phyloP scores from a whole-genome alignment of 2,797 vertebrate species.

The Merluccius polli region DNA sequence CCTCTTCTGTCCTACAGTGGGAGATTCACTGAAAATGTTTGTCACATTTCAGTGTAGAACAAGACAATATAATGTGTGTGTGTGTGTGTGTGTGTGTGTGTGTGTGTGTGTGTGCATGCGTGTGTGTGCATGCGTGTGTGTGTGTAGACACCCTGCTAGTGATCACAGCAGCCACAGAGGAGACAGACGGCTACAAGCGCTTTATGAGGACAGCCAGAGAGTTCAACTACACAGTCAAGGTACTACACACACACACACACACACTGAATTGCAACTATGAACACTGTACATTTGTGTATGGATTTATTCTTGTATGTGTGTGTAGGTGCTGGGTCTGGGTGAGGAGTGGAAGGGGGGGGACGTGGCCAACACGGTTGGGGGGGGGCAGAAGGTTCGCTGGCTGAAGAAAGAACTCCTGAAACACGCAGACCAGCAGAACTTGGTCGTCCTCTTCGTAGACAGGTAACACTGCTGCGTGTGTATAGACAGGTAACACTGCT shows the following conservation, averaged over 20 bases:
- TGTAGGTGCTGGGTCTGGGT: slow-evolving; percentile 82
- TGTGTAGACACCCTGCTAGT: slow-evolving; percentile 78
- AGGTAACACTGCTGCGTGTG: slow-evolving; percentile 63
- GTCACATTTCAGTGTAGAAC: not conserved
- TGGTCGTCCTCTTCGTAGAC: slow-evolving; percentile 85
- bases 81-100: slow-evolving; percentile 17
- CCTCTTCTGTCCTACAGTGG: not conserved
- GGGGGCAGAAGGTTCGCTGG: slow-evolving; percentile 90
- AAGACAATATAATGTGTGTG: not conserved
- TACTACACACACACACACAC: slow-evolving; percentile 34
- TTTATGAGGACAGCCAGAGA: slow-evolving; percentile 76
- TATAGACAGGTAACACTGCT: too few relatives aligned
- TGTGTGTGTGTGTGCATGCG: slow-evolving; percentile 8
- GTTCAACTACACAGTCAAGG: slow-evolving; percentile 86
- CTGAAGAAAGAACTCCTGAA: slow-evolving; percentile 81
- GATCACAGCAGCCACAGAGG: slow-evolving; percentile 81
- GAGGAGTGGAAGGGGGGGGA: slow-evolving; percentile 83
- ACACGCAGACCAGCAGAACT: slow-evolving; percentile 62
- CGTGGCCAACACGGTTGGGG: slow-evolving; percentile 74
- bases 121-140: slow-evolving; percentile 17
- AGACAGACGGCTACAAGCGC: slow-evolving; percentile 80
- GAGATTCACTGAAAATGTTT: not conserved
- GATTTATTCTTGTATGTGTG: slow-evolving; percentile 14
- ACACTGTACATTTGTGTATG: not conserved
- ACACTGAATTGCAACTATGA: not conserved